phyloP scores from a whole-genome alignment of 2,113 vertebrate species.

The Calidris pygmaea region DNA sequence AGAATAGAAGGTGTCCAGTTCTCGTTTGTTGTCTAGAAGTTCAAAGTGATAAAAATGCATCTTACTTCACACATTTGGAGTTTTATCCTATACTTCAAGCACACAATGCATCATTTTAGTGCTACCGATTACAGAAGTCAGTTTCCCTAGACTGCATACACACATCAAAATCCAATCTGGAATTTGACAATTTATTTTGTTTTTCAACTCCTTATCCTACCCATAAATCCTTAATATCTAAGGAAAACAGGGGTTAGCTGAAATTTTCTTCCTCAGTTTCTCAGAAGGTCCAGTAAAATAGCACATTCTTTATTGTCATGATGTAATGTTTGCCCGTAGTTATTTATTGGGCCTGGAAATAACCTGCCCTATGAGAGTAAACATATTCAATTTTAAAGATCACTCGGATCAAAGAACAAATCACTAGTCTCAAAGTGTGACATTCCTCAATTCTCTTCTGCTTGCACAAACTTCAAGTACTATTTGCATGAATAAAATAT shows the following conservation, averaged over 20 bases:
- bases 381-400: not conserved
- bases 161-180: not conserved
- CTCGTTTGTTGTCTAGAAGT: slow-evolving; percentile 88
- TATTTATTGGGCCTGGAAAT: not conserved
- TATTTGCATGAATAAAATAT: not conserved
- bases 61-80: not conserved
- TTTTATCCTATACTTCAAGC: not conserved
- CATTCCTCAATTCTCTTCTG: not conserved
- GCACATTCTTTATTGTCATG: not conserved
- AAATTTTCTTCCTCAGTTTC: not conserved
- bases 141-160: not conserved
- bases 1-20: slow-evolving; percentile 91
- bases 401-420: not conserved
- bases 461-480: not conserved
- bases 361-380: not conserved
- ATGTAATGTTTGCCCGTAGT: not conserved
- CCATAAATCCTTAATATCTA: not conserved
- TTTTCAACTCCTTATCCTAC: not conserved
- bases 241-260: not conserved
- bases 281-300: not conserved
- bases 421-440: not conserved
- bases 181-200: not conserved
- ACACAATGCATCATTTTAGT: not conserved
- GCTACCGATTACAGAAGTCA: not conserved
- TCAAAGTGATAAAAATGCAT: slow-evolving; percentile 8